phyloP scores from a whole-genome alignment of 2,888 invertebrate species.

The Meghimatium bilineatum region DNA sequence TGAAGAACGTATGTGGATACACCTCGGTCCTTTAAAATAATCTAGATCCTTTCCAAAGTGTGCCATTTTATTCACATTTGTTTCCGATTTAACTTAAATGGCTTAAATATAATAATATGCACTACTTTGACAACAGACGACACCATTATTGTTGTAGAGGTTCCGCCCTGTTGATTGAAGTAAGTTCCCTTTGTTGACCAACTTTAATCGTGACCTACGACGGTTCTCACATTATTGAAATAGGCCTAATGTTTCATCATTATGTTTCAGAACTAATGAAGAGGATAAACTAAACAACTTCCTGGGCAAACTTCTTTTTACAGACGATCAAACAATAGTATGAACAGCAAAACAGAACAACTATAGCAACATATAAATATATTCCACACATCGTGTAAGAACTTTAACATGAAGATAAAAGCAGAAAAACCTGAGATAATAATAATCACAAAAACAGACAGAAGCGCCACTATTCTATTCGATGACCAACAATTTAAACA shows the following conservation, averaged over 20 bases:
- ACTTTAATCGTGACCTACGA: neutral
- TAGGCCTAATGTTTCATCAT: neutral
- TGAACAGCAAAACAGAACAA: too few relatives aligned
- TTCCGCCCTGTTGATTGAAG: conserved; percentile 21
- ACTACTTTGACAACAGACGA: neutral
- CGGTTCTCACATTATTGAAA: neutral
- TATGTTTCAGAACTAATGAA: too few relatives aligned
- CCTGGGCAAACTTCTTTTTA: too few relatives aligned
- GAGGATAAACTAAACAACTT: too few relatives aligned
- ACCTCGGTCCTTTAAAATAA: conserved; percentile 64
- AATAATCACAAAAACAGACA: too few relatives aligned
- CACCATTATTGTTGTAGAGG: neutral
- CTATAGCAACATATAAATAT: too few relatives aligned
- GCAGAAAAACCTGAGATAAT: too few relatives aligned
- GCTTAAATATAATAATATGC: neutral
- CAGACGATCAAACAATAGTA: too few relatives aligned
- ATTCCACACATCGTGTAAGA: too few relatives aligned
- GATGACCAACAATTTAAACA: too few relatives aligned
- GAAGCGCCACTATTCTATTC: too few relatives aligned
- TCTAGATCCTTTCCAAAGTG: conserved; percentile 72
- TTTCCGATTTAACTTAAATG: neutral
- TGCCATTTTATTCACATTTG: conserved; percentile 61
- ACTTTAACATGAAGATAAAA: too few relatives aligned
- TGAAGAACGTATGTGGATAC: conserved; percentile 64
- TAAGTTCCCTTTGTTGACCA: conserved; percentile 19